These are phyloP conservation scores for Centropus unirufus DNA, from an alignment of 2,113 vertebrate genomes.

Conservation along the genomic window DNA sequence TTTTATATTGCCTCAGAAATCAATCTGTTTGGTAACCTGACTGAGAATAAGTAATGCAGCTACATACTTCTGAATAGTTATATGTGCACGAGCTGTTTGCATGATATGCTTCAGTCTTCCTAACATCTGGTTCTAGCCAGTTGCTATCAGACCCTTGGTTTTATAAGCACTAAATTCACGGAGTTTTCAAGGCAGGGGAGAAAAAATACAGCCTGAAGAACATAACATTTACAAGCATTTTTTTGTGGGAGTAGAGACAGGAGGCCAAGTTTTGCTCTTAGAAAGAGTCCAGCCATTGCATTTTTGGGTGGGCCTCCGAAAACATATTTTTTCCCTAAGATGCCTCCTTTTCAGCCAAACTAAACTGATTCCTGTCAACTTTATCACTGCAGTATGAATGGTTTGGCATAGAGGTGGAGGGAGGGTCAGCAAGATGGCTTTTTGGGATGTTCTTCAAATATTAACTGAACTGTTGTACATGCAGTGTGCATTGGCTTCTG, in stretches of 20 bases:
- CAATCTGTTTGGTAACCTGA: conserved; percentile 61
- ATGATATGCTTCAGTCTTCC: conserved; percentile 53
- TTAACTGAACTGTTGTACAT: neutral
- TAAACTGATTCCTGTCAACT: conserved; percentile 24
- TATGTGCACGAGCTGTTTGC: conserved; percentile 55
- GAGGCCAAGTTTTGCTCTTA: conserved; percentile 54
- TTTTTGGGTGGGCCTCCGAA: conserved; percentile 51
- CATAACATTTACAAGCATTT: conserved; percentile 61
- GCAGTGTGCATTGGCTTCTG: neutral
- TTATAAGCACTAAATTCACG: conserved; percentile 70
- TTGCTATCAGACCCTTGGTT: conserved; percentile 65
- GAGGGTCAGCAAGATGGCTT: neutral
- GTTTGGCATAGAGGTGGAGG: neutral
- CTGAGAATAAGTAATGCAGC: conserved; percentile 71
- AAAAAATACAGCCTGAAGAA: conserved; percentile 18
- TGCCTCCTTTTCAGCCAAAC: conserved; percentile 35
- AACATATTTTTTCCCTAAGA: conserved; percentile 25
- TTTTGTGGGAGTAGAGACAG: conserved; percentile 57
- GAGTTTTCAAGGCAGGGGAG: conserved; percentile 15
- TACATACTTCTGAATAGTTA: conserved; percentile 64
- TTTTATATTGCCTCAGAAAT: conserved; percentile 67
- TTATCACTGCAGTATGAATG: neutral
- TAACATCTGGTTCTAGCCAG: conserved; percentile 73
- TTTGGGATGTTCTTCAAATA: neutral
- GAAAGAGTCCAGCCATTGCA: conserved; percentile 46